phyloP scores from a whole-genome alignment of 1,140 invertebrate genomes.

The Diachasma alloeum region DNA sequence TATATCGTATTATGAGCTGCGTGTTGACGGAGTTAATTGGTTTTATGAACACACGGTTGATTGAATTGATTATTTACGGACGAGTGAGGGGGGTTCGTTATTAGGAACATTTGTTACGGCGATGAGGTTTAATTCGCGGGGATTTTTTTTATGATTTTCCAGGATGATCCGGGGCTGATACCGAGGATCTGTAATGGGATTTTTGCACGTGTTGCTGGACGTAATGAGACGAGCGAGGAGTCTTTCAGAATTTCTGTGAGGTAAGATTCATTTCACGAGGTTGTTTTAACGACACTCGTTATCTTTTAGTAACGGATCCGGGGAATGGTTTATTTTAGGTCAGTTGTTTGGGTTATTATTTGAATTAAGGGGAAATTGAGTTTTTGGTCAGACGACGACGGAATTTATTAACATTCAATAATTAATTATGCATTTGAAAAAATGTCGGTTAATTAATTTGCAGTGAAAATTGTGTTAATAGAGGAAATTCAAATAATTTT shows the following conservation, averaged over 20 bases:
- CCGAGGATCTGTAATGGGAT: conserved; percentile 65
- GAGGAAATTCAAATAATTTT: too few species aligned
- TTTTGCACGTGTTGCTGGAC: conserved; percentile 46
- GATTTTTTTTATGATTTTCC: conserved; percentile 18
- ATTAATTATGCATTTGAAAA: too few species aligned
- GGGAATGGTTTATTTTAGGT: too few species aligned
- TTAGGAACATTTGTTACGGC: not conserved
- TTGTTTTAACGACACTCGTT: not conserved
- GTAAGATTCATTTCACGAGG: conserved; percentile 32
- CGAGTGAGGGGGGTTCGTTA: not conserved
- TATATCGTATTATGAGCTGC: not conserved
- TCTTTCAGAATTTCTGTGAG: conserved; percentile 44
- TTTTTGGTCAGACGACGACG: too few species aligned
- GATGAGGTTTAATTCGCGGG: not conserved
- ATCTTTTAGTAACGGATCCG: not conserved
- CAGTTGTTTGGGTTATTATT: too few species aligned
- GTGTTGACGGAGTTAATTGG: not conserved
- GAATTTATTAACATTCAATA: too few species aligned
- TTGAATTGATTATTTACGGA: not conserved
- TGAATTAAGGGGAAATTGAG: too few species aligned
- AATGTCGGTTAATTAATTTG: too few species aligned
- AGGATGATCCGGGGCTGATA: conserved; percentile 66
- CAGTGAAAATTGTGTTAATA: too few species aligned
- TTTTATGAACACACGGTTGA: not conserved
- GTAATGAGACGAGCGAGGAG: conserved; percentile 41